Evolutionary conservation across 2,797 vertebrate species (phyloP).

Genomic region (Erpetoichthys calabaricus): DNA sequence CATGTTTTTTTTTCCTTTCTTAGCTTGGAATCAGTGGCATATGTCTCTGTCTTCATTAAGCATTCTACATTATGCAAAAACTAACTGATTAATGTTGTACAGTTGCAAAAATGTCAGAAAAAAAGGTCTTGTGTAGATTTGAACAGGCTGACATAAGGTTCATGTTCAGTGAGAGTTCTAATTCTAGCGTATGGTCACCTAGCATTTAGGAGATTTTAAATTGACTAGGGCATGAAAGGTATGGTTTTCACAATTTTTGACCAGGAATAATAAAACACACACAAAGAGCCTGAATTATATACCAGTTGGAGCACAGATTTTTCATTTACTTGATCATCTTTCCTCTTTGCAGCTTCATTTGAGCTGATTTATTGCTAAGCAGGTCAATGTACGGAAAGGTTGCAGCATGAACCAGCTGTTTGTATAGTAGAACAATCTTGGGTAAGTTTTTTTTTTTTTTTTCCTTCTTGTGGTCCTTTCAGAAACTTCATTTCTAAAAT

Average conservation of each 20-base stretch:
- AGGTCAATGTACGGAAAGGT: slow-evolving; percentile 43
- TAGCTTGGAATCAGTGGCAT: not conserved
- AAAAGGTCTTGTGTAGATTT: not conserved
- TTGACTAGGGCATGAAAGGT: slow-evolving; percentile 38
- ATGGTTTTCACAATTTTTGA: slow-evolving; percentile 27
- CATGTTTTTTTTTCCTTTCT: too few relatives aligned
- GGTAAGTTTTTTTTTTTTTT: slow-evolving; percentile 33
- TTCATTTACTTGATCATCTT: slow-evolving; percentile 62
- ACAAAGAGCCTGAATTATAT: slow-evolving; percentile 41
- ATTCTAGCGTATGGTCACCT: slow-evolving; percentile 25
- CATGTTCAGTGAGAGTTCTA: not conserved
- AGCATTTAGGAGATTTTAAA: slow-evolving; percentile 29
- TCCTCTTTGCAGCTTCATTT: slow-evolving; percentile 47
- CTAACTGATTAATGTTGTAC: not conserved
- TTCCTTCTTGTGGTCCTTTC: slow-evolving; percentile 35
- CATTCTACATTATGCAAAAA: not conserved
- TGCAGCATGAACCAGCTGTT: slow-evolving; percentile 49
- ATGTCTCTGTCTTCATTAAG: not conserved
- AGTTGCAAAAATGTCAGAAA: not conserved
- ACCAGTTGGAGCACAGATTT: slow-evolving; percentile 37
- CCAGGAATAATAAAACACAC: slow-evolving; percentile 44
- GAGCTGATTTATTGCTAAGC: slow-evolving; percentile 41
- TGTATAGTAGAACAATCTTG: slow-evolving; percentile 11
- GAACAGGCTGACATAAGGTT: not conserved
- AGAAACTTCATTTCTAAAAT: slow-evolving; percentile 39